phyloP scores from a whole-genome alignment of 2,113 vertebrate genomes.

The Pedionomus torquatus region DNA sequence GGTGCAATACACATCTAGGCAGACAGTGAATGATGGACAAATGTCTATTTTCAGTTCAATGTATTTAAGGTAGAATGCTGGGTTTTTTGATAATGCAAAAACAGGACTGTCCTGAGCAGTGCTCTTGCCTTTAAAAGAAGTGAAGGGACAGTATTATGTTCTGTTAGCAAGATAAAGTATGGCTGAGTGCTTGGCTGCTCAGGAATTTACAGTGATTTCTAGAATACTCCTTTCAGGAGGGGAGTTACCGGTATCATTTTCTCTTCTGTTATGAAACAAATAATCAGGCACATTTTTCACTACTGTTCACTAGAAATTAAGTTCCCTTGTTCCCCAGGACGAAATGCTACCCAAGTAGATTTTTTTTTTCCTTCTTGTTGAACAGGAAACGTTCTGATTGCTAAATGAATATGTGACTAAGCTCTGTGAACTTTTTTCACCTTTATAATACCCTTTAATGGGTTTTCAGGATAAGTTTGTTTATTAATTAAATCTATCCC shows the following conservation, averaged over 20 bases:
- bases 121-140: neutral
- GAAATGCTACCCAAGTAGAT: neutral
- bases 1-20: neutral
- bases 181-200: neutral
- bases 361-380: neutral
- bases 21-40: neutral
- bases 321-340: neutral
- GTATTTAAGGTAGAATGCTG: neutral
- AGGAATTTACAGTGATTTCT: neutral
- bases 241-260: neutral
- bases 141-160: neutral
- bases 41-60: neutral
- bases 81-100: neutral
- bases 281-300: neutral
- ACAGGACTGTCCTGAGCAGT: neutral
- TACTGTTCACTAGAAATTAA: neutral
- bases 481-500: constrained; percentile 13
- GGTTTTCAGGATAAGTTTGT: neutral
- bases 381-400: neutral
- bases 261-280: neutral
- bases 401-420: neutral
- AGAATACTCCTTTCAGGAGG: neutral
- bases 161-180: neutral
- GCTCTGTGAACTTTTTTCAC: fast-evolving
- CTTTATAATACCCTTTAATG: neutral